These are phyloP conservation scores for Apoda limacodes DNA, from an alignment of 2,888 invertebrate species.

Conservation along the genomic window DNA sequence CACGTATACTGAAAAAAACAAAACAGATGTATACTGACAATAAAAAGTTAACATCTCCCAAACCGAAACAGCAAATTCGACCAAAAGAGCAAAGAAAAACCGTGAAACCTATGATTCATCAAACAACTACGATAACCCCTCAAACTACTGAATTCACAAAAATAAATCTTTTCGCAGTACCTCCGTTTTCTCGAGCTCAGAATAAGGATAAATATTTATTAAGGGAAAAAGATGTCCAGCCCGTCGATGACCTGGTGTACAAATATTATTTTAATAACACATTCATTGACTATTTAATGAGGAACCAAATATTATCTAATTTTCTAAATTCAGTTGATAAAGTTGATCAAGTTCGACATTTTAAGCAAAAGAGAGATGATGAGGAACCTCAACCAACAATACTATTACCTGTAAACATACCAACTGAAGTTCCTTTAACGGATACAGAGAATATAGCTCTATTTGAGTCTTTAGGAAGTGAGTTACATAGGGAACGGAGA, in stretches of 20 bases:
- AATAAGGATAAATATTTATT: constrained; percentile 47
- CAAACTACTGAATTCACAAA: constrained; percentile 38
- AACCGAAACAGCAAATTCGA: neutral
- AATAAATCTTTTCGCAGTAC: constrained; percentile 49
- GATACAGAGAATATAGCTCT: neutral
- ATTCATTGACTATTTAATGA: constrained; percentile 50
- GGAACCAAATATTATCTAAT: constrained; percentile 36
- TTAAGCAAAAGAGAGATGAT: constrained; percentile 37
- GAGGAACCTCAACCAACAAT: constrained; percentile 39
- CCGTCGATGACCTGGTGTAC: constrained; percentile 54
- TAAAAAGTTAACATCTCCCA: neutral
- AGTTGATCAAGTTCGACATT: constrained; percentile 19
- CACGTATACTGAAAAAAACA: constrained; percentile 46
- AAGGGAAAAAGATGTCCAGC: constrained; percentile 47
- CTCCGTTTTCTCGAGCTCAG: constrained; percentile 28
- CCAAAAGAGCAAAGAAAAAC: neutral
- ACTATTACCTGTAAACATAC: constrained; percentile 29
- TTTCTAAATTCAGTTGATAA: constrained; percentile 26
- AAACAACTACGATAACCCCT: constrained; percentile 19
- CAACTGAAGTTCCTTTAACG: constrained; percentile 7
- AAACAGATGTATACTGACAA: constrained; percentile 38
- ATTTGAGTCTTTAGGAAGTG: neutral
- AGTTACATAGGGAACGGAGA: constrained; percentile 31
- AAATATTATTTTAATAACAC: constrained; percentile 62
- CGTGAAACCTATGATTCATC: neutral